These are phyloP conservation scores for Pelosia muscerda DNA, from an alignment of 2,888 invertebrate genomes.

Conservation along the genomic window DNA sequence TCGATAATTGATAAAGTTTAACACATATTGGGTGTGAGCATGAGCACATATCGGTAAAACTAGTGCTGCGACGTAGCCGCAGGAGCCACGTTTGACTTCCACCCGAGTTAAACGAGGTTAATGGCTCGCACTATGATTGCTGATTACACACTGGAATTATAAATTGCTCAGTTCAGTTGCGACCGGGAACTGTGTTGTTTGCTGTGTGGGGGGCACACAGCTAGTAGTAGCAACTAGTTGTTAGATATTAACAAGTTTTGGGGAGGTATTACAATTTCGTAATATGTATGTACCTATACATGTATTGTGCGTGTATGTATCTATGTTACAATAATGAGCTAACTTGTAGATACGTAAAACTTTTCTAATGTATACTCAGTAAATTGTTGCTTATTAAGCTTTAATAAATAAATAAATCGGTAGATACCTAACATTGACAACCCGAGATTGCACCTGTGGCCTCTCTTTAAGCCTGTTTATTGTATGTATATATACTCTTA, in stretches of 20 bases:
- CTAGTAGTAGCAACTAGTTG: too few relatives aligned
- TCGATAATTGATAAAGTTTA: conserved; percentile 82
- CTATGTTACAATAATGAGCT: background rate
- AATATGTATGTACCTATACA: background rate
- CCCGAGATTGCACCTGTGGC: background rate
- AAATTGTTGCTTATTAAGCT: background rate
- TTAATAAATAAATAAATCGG: background rate
- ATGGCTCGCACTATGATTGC: conserved; percentile 64
- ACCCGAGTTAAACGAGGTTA: conserved; percentile 61
- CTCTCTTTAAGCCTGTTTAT: background rate
- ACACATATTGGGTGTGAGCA: conserved; percentile 65
- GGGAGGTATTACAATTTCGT: conserved; percentile 9
- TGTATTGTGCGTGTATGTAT: background rate
- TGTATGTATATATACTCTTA: background rate
- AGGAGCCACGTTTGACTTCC: conserved; percentile 55
- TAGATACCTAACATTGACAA: background rate
- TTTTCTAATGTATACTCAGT: background rate
- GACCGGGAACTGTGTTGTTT: conserved; percentile 36
- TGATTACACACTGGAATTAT: conserved; percentile 69
- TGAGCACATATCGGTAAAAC: conserved; percentile 76
- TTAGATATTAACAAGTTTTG: conserved; percentile 24
- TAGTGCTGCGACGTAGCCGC: conserved; percentile 53
- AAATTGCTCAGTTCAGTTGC: conserved; percentile 53
- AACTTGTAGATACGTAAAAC: background rate
- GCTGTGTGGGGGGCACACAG: too few relatives aligned